Percentiles rank a stretch among this genome's conserved stretches.
Conservation (phyloP, 2,888 invertebrate species). For the Rotaria sp. region DNA sequence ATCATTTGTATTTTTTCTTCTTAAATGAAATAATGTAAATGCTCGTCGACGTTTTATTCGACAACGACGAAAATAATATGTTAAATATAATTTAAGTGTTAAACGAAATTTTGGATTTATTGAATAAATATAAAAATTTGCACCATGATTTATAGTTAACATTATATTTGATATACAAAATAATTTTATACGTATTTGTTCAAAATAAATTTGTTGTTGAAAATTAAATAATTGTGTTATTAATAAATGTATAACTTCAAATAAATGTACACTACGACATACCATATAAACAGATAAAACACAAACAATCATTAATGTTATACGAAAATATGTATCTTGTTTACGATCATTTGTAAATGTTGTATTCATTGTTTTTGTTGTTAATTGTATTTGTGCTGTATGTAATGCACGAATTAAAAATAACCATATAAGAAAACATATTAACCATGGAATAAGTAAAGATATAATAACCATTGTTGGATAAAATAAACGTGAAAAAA, state of each 20-base stretch:
- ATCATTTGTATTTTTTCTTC: background rate
- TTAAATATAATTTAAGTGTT: background rate
- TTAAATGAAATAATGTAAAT: background rate
- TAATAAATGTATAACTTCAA: too few relatives aligned
- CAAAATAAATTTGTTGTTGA: background rate
- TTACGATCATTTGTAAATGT: background rate
- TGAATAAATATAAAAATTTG: conserved; percentile 8
- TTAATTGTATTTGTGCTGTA: background rate
- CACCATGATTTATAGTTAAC: background rate
- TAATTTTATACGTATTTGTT: background rate
- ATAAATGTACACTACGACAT: too few relatives aligned
- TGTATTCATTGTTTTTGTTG: background rate
- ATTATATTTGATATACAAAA: conserved; percentile 3
- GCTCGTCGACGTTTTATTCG: background rate
- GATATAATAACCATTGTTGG: background rate
- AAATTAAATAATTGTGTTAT: background rate
- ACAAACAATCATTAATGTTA: too few relatives aligned
- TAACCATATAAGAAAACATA: conserved; percentile 2
- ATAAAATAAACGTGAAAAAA: background rate
- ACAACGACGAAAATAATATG: background rate
- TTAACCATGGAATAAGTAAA: background rate
- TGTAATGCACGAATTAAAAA: background rate
- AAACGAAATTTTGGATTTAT: conserved; percentile 16
- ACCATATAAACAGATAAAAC: too few relatives aligned
- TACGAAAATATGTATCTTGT: too few relatives aligned